phyloP scores from a whole-genome alignment of 2,113 vertebrate species.

The Heterotilapia buettikoferi region DNA sequence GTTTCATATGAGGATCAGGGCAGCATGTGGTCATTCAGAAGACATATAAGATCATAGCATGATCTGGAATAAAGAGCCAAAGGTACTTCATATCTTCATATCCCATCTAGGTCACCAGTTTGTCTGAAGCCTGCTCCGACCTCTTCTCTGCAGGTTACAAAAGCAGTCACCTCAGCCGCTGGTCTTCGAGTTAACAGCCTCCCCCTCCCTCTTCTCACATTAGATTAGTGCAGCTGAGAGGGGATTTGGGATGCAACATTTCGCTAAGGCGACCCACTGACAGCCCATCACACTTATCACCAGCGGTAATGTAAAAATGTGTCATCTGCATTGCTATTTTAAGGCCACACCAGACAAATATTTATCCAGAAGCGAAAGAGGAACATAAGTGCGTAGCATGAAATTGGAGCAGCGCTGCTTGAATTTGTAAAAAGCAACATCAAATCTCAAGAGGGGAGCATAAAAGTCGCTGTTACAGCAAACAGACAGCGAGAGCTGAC shows the following conservation, averaged over 20 bases:
- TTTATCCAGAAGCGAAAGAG: not conserved
- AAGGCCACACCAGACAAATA: conserved; percentile 1
- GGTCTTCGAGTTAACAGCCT: not conserved
- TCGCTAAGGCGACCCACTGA: conserved; percentile 22
- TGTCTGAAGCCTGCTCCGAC: not conserved
- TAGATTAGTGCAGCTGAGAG: conserved; percentile 37
- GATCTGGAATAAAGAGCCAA: not conserved
- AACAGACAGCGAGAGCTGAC: not conserved
- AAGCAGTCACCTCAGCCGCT: not conserved
- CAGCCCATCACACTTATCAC: conserved; percentile 28
- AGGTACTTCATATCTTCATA: not conserved
- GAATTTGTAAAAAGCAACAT: not conserved
- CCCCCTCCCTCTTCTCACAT: not conserved
- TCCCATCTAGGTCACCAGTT: not conserved
- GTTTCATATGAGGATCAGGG: not conserved
- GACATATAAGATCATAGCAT: not conserved
- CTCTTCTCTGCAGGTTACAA: not conserved
- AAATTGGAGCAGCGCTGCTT: not conserved
- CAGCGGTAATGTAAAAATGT: conserved; percentile 18
- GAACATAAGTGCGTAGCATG: not conserved
- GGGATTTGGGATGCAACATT: conserved; percentile 27
- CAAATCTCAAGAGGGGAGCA: not conserved
- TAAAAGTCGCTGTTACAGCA: not conserved
- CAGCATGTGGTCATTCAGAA: not conserved
- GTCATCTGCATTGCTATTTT: conserved; percentile 28